Conservation (phyloP, 2,113 vertebrate species). For the Rhinoptilus africanus region DNA sequence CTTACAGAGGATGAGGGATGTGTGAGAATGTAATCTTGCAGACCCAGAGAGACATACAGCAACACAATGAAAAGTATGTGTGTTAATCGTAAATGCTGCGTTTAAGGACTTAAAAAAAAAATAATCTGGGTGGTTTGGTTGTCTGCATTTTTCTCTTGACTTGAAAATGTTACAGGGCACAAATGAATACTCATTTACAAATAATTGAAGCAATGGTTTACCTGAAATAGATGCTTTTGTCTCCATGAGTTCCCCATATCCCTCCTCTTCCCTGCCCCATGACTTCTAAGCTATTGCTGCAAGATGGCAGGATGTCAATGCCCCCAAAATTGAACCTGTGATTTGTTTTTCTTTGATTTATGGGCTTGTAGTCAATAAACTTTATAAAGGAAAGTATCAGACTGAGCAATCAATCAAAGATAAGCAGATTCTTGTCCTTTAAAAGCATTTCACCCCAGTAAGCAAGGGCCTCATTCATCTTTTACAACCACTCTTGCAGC, state of each 20-base stretch:
- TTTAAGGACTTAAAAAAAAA: not conserved
- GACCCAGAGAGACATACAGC: not conserved
- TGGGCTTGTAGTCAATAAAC: slow-evolving; percentile 82
- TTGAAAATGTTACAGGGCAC: not conserved
- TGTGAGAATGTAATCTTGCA: not conserved
- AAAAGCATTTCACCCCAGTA: slow-evolving; percentile 77
- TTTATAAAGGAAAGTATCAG: slow-evolving; percentile 83
- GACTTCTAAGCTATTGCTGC: slow-evolving; percentile 62
- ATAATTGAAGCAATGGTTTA: not conserved
- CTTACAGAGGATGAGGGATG: not conserved
- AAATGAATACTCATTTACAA: not conserved
- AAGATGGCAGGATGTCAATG: slow-evolving; percentile 77
- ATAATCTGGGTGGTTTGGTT: not conserved
- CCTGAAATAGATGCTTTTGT: slow-evolving; percentile 12
- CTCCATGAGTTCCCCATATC: not conserved
- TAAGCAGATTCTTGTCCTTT: slow-evolving; percentile 84
- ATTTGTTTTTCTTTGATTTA: slow-evolving; percentile 86
- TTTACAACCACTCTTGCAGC: slow-evolving; percentile 64
- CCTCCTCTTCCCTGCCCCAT: slow-evolving; percentile 17
- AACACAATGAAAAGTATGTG: not conserved
- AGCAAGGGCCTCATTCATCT: slow-evolving; percentile 79
- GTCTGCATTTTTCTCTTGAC: not conserved
- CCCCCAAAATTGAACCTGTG: slow-evolving; percentile 79
- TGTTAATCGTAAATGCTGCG: not conserved
- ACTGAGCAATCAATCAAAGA: slow-evolving; percentile 79